Conservation (phyloP, 64 coral and sea anemone genomes). For the Pocillopora verrucosa region DNA sequence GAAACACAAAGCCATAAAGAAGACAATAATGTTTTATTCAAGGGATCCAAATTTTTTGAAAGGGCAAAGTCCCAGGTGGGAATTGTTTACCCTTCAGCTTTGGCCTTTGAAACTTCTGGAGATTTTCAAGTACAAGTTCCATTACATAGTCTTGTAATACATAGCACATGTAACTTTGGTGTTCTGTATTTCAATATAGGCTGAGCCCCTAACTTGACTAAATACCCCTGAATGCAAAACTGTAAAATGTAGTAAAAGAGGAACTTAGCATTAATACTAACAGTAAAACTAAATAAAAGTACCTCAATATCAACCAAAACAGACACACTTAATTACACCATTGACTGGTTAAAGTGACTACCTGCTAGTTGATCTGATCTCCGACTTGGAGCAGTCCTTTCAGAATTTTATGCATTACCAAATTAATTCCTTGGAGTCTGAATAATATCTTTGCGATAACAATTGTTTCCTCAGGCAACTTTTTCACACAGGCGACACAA, state of each 20-base stretch:
- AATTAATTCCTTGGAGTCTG: too few relatives aligned
- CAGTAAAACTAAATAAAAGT: background rate
- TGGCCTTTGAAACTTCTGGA: background rate
- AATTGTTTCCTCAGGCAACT: too few relatives aligned
- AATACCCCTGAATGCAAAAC: slow-evolving; percentile 84
- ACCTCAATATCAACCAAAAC: background rate
- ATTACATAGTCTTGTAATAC: slow-evolving; percentile 18
- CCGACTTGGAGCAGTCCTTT: too few relatives aligned
- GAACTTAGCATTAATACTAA: background rate
- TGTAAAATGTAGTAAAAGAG: slow-evolving; percentile 1
- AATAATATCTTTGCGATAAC: too few relatives aligned
- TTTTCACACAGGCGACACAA: too few relatives aligned
- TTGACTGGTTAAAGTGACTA: too few relatives aligned
- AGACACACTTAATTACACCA: background rate
- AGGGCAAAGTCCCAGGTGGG: too few relatives aligned
- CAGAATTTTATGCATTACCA: too few relatives aligned
- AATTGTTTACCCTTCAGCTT: background rate
- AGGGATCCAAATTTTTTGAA: too few relatives aligned
- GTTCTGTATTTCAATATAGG: slow-evolving; percentile 88
- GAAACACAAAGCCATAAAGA: too few relatives aligned
- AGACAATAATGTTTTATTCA: too few relatives aligned
- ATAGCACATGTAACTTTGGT: slow-evolving; percentile 96
- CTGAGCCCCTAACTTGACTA: slow-evolving; percentile 87
- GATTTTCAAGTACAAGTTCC: background rate
- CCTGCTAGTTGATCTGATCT: too few relatives aligned